Conservation (phyloP, 2,888 invertebrate species). For the Drosophila falleni region DNA sequence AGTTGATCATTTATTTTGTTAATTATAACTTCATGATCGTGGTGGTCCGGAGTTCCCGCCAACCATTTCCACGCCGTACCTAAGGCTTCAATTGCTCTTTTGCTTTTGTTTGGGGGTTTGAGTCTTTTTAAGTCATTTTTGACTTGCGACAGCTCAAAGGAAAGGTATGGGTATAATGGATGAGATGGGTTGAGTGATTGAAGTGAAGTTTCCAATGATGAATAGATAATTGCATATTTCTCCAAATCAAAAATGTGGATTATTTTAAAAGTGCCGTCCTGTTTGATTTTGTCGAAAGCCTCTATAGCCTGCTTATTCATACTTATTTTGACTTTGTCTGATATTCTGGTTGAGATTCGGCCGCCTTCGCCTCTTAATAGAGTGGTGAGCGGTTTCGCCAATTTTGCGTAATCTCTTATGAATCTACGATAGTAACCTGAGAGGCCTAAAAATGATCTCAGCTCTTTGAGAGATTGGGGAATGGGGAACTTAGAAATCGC, state of each 20-base stretch:
- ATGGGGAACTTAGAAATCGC: too few relatives aligned
- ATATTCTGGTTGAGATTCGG: too few relatives aligned
- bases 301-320: too few relatives aligned
- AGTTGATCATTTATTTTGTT: neutral
- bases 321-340: too few relatives aligned
- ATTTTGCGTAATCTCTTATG: too few relatives aligned
- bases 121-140: neutral
- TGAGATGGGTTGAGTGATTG: too few relatives aligned
- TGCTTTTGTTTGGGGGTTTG: neutral
- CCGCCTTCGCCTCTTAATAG: too few relatives aligned
- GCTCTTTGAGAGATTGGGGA: too few relatives aligned
- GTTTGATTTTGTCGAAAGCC: too few relatives aligned
- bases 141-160: neutral
- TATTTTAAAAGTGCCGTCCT: neutral
- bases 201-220: neutral
- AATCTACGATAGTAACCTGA: too few relatives aligned
- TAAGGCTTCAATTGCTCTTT: neutral
- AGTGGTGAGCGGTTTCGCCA: too few relatives aligned
- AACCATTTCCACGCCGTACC: neutral
- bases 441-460: too few relatives aligned
- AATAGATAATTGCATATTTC: neutral
- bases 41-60: neutral
- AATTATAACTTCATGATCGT: neutral
- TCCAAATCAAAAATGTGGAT: neutral
- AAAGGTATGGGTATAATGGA: neutral